A percentile compares a stretch with the other conserved stretches of the same genome.
phyloP scores from a whole-genome alignment of 2,797 vertebrate species.

The Eleutherodactylus coqui region DNA sequence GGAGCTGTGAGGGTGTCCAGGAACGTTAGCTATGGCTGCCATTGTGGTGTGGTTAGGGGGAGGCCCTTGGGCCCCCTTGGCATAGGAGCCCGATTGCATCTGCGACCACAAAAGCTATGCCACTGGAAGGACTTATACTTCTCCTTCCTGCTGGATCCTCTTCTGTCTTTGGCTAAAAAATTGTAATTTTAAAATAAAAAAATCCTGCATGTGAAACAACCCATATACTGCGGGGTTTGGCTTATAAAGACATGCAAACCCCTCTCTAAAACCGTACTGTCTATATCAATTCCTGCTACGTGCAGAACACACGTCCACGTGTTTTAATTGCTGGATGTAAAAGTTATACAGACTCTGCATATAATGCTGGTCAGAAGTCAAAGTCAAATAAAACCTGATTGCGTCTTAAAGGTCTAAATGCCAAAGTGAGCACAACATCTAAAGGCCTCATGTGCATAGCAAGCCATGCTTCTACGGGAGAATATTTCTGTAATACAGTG shows the following conservation, averaged over 20 bases:
- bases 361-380: neutral
- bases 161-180: no score
- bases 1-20: no score
- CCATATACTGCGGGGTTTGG: neutral
- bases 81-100: no score
- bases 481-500: neutral
- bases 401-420: neutral
- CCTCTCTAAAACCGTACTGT: neutral
- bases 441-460: neutral
- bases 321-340: neutral
- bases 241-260: neutral
- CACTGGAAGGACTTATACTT: no score
- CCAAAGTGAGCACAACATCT: neutral
- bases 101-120: no score
- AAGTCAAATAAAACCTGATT: neutral
- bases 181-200: no score
- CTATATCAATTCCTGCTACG: neutral
- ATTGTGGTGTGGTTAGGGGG: no score
- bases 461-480: neutral
- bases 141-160: no score
- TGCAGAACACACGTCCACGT: neutral
- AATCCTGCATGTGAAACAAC: no score
- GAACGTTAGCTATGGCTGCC: no score
- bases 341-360: neutral
- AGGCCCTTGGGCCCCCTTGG: no score